Base-by-base conservation (phyloP, 2,797 vertebrate genomes). In the Gambelia wislizenii region DNA sequence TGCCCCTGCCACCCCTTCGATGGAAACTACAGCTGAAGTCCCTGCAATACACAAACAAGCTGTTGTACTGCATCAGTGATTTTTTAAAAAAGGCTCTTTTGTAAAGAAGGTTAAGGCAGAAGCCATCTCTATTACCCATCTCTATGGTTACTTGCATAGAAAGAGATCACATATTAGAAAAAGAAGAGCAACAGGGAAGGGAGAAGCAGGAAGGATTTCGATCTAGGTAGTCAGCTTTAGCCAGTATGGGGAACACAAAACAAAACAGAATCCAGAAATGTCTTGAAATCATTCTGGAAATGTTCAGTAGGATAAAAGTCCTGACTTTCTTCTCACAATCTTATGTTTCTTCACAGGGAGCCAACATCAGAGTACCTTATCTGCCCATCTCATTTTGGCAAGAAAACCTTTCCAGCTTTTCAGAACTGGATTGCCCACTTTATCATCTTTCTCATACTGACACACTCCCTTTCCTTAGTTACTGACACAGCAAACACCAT, bases 111-210 rank as follows among this genome's bases (percentile, higher is more conserved):
- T 67, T 92, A 92, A 91, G 64, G 85, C 87, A 94, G 92, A 76
- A 95, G 80, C 47, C 76, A 59, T 74, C 0, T 0, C 44, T 89
- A 74, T 30, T 82, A 74, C 90, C 81, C 54, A 93, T 95, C 95
- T 92, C 96, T 93, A 93, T 96, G 93, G 96, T 96, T 95, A 96
- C 96, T 3, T 39, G 82, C 90, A 96, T 5, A 1, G 87, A 89
- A 90, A 52, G 92, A 90, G 89, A 87, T 27, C 27, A 39, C 74
- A 75, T 78, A 56, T 89, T 74, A 92, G 87, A 91, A 4, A 91
- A 91, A 91, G 42, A 87, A 56, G 47, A 78, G 89, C 90, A 81
- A 87, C 14, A 83, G 79, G 89, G 59, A 67, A 83, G 67, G 81
- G 59, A 27, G 64, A 92, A 83, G 1, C 1, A 67, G 64, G 72